Evolutionary conservation across 2,797 vertebrate genomes (phyloP).

Genomic region (Melanotaenia pygmaea): DNA sequence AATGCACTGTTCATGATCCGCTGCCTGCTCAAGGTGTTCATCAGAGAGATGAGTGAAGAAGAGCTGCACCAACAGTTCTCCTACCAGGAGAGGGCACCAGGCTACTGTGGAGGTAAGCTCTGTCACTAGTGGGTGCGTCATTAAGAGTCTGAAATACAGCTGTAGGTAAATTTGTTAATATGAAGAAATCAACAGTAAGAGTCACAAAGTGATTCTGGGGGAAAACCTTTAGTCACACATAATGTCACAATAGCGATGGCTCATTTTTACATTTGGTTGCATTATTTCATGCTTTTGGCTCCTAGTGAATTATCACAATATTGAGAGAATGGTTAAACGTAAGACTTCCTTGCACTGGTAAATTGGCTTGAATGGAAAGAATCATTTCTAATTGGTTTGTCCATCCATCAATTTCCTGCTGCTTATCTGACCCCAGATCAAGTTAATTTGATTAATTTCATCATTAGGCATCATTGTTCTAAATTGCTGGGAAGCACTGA

Average conservation of each 20-base stretch:
- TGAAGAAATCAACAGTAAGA: conserved; percentile 9
- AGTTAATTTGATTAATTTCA: conserved; percentile 17
- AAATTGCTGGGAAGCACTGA: neutral
- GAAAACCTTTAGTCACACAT: too few species aligned
- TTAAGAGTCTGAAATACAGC: neutral
- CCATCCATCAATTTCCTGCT: conserved; percentile 16
- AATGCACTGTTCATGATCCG: conserved; percentile 97
- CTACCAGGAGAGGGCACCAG: conserved; percentile 89
- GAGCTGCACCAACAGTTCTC: conserved; percentile 93
- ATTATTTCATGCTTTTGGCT: neutral
- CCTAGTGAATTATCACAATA: conserved; percentile 3
- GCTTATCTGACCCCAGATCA: neutral
- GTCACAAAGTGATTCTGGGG: neutral
- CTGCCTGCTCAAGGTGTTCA: conserved; percentile 95
- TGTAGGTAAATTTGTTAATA: neutral
- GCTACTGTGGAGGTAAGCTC: conserved; percentile 86
- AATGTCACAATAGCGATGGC: too few species aligned
- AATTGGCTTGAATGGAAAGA: conserved; percentile 4
- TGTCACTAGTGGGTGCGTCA: neutral
- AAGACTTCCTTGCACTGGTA: neutral
- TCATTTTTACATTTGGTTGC: neutral
- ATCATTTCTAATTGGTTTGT: conserved; percentile 1
- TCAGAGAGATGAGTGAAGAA: conserved; percentile 91
- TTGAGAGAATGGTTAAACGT: neutral
- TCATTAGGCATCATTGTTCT: neutral